Conservation (phyloP, 2,113 vertebrate genomes). For the Trichomycterus rosablanca region DNA sequence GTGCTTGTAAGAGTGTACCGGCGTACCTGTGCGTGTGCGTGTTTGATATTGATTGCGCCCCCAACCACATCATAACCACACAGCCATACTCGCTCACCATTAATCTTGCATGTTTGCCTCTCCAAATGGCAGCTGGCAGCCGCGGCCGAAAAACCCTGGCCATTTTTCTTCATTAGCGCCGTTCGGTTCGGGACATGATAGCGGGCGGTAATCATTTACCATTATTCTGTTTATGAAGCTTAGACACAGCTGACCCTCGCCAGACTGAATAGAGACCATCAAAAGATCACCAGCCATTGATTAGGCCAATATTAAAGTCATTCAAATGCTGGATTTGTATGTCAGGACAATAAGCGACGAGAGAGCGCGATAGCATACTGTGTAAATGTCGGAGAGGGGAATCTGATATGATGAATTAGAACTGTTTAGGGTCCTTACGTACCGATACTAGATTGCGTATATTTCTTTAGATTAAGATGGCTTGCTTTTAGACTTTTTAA, state of each 20-base stretch:
- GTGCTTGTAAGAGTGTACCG: slow-evolving; percentile 10
- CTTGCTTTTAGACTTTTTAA: slow-evolving; percentile 24
- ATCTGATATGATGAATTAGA: slow-evolving; percentile 43
- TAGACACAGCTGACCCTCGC: slow-evolving; percentile 75
- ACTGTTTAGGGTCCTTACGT: slow-evolving; percentile 6
- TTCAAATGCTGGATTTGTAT: slow-evolving; percentile 91
- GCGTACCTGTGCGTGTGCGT: slow-evolving; percentile 37
- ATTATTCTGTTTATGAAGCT: slow-evolving; percentile 88
- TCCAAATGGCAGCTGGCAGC: slow-evolving; percentile 74
- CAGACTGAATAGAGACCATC: slow-evolving; percentile 89
- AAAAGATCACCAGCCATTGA: slow-evolving; percentile 99
- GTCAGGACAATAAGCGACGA: slow-evolving; percentile 81
- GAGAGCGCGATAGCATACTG: slow-evolving; percentile 60
- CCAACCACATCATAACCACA: slow-evolving; percentile 69
- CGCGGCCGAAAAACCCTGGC: slow-evolving; percentile 61
- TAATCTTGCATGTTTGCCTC: slow-evolving; percentile 66
- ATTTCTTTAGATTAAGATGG: slow-evolving; percentile 15
- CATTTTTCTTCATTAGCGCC: slow-evolving; percentile 77
- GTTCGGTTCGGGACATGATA: slow-evolving; percentile 67
- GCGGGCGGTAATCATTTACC: slow-evolving; percentile 76
- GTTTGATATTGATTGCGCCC: slow-evolving; percentile 65
- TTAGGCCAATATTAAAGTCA: slow-evolving; percentile 97
- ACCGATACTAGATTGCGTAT: background rate
- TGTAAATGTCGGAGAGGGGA: slow-evolving; percentile 55
- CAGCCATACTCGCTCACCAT: slow-evolving; percentile 63